Conservation (phyloP, 2,888 invertebrate species). For the Malachius bipustulatus region DNA sequence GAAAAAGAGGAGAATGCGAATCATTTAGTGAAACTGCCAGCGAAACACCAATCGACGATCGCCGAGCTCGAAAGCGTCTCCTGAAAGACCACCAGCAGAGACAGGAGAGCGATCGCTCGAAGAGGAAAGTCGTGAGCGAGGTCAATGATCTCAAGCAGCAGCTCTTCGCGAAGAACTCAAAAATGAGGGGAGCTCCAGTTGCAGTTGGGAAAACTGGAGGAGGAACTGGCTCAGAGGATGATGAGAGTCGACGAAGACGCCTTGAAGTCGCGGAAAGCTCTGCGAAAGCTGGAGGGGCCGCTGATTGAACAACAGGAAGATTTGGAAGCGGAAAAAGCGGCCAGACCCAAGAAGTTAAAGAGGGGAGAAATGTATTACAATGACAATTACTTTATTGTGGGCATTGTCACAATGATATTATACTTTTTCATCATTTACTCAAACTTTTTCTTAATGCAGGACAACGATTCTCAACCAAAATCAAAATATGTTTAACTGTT, state of each 20-base stretch:
- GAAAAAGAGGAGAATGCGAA: conserved; percentile 98
- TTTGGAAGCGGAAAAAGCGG: no score
- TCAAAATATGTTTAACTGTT: no score
- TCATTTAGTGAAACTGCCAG: conserved; percentile 82
- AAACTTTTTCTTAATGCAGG: no score
- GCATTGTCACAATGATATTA: no score
- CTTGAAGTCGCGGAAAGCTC: conserved; percentile 74
- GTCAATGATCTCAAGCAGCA: conserved; percentile 89
- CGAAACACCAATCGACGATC: conserved; percentile 91
- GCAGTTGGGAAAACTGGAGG: conserved; percentile 82
- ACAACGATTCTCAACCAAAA: no score
- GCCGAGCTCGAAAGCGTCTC: conserved; percentile 84
- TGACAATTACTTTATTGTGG: no score
- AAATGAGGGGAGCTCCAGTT: conserved; percentile 85
- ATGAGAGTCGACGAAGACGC: conserved; percentile 93
- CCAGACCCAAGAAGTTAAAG: no score
- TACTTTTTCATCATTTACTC: no score
- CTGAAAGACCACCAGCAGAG: conserved; percentile 89
- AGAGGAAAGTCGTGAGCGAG: conserved; percentile 81
- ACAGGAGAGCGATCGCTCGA: conserved; percentile 86
- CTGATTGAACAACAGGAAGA: no score
- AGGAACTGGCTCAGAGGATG: conserved; percentile 80
- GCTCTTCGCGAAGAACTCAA: conserved; percentile 74
- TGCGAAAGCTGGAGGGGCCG: conserved; percentile 84
- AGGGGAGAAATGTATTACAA: no score